These are phyloP conservation scores for Falcaria lacertinaria DNA, from an alignment of 2,888 invertebrate species.

Conservation along the genomic window DNA sequence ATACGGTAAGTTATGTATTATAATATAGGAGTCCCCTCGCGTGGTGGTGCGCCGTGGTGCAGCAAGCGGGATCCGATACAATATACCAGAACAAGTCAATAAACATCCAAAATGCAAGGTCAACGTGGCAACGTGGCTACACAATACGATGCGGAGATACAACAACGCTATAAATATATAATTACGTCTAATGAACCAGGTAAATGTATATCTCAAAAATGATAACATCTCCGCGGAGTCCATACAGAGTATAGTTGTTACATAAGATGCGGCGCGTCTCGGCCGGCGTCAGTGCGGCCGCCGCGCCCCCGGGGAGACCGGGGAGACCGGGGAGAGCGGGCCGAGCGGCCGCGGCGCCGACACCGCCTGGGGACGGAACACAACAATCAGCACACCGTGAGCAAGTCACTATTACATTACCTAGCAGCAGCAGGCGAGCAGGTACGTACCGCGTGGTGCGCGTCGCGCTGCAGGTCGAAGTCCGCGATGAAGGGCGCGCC, in stretches of 20 bases:
- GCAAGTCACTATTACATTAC: no score
- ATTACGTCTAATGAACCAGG: conserved; percentile 60
- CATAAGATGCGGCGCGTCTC: no score
- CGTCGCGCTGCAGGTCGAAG: conserved; percentile 66
- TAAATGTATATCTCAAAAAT: conserved; percentile 77
- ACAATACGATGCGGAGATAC: conserved; percentile 56
- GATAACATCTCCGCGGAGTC: conserved; percentile 64
- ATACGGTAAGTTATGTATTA: no score
- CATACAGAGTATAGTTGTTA: no score
- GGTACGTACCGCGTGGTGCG: conserved; percentile 54
- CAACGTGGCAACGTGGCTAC: conserved; percentile 49
- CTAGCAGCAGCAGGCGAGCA: background rate
- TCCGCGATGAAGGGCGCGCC: conserved; percentile 80
- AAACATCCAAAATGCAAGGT: conserved; percentile 71
- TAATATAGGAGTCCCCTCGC: no score
- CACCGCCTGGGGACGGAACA: conserved; percentile 1
- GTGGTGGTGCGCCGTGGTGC: no score
- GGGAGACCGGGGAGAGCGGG: conserved; percentile 2
- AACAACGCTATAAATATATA: conserved; percentile 66
- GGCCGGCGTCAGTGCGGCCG: no score
- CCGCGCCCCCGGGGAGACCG: no score
- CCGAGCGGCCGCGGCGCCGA: conserved; percentile 13
- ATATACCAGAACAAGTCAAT: conserved; percentile 57
- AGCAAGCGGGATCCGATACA: no score
- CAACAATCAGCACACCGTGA: no score